A percentile compares a stretch with the other conserved stretches of the same genome.
phyloP scores from a whole-genome alignment of 2,113 vertebrate genomes.

The Ptyas mucosa region DNA sequence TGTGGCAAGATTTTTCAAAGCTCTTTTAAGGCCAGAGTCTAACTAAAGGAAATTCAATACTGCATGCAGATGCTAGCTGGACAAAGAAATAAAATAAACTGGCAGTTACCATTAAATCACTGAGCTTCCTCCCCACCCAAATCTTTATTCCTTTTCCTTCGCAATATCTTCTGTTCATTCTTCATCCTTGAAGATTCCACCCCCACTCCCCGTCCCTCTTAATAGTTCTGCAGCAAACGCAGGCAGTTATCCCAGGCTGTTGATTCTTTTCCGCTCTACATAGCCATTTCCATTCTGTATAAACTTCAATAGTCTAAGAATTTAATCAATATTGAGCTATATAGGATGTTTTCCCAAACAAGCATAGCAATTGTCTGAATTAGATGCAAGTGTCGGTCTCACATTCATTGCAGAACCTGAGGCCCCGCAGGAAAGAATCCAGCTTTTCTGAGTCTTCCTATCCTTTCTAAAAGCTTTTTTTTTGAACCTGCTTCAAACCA shows the following conservation, averaged over 20 bases:
- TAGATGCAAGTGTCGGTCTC: not conserved
- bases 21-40: not conserved
- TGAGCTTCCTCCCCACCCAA: not conserved
- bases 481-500: not conserved
- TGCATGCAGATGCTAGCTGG: not conserved
- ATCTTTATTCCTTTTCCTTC: not conserved
- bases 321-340: not conserved
- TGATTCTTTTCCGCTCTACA: not conserved
- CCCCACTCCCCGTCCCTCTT: not conserved
- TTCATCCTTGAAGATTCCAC: not conserved
- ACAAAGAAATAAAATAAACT: not conserved
- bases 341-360: not conserved
- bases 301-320: not conserved
- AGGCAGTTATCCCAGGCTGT: not conserved
- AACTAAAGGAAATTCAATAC: not conserved
- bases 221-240: not conserved
- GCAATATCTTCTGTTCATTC: not conserved
- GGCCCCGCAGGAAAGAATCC: not conserved
- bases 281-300: not conserved
- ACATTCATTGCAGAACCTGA: not conserved
- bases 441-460: not conserved
- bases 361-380: not conserved
- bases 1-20: not conserved
- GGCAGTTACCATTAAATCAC: not conserved
- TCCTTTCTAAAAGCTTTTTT: not conserved